A percentile compares a stretch with the other conserved stretches of the same genome.
phyloP scores from a whole-genome alignment of 2,113 vertebrate species.

The Syngnathoides biaculeatus region DNA sequence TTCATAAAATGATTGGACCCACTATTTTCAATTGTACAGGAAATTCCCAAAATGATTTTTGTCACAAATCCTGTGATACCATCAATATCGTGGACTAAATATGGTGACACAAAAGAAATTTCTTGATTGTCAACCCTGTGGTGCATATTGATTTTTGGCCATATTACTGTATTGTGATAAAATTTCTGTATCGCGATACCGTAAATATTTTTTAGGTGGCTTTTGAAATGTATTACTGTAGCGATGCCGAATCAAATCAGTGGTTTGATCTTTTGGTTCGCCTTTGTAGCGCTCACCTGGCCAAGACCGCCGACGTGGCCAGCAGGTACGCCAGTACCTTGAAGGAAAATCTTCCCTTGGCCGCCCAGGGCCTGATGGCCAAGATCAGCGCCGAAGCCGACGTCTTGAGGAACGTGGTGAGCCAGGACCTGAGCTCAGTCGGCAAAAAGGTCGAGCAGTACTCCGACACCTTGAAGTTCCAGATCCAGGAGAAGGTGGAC shows the following conservation, averaged over 20 bases:
- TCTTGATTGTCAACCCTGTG: no score
- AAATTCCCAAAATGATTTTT: no score
- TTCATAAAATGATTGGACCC: not conserved
- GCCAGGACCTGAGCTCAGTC: slow-evolving; percentile 59
- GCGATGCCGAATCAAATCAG: not conserved
- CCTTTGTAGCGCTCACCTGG: slow-evolving; percentile 41
- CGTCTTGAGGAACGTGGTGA: slow-evolving; percentile 56
- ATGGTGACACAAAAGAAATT: no score
- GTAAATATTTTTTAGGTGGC: no score
- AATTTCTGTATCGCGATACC: no score
- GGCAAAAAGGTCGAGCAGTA: slow-evolving; percentile 62
- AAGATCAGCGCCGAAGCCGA: slow-evolving; percentile 61
- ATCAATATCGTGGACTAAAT: no score
- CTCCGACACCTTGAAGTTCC: slow-evolving; percentile 72
- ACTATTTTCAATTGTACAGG: not conserved
- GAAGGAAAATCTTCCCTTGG: slow-evolving; percentile 49
- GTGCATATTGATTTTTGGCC: no score
- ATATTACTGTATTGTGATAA: no score
- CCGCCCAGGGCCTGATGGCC: slow-evolving; percentile 53
- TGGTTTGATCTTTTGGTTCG: not conserved
- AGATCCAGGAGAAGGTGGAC: slow-evolving; percentile 76
- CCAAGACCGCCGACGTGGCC: slow-evolving; percentile 50
- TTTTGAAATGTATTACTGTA: no score
- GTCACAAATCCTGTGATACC: no score
- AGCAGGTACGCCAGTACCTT: slow-evolving; percentile 59